Evolutionary conservation across 2,797 vertebrate genomes (phyloP).

Genomic region (Eremophila alpestris): DNA sequence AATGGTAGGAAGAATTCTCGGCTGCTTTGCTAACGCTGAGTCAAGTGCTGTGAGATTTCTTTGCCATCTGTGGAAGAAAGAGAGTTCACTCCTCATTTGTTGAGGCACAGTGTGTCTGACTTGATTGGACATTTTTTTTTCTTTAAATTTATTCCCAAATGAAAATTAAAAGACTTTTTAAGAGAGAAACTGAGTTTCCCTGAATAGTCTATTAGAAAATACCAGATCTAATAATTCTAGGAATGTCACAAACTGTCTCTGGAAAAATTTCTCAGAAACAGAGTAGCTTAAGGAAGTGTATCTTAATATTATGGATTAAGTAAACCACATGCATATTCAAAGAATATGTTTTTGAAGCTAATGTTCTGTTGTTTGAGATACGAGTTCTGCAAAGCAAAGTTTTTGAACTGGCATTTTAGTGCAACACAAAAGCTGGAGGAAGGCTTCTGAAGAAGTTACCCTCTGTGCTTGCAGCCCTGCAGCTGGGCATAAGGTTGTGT

Average conservation of each 20-base stretch:
- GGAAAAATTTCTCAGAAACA: conserved; percentile 55
- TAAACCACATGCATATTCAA: conserved; percentile 10
- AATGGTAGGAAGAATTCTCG: not conserved
- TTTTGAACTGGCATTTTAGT: conserved; percentile 1
- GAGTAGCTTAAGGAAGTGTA: conserved; percentile 55
- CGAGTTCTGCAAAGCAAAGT: conserved; percentile 31
- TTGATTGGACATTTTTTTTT: not conserved
- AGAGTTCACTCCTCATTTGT: not conserved
- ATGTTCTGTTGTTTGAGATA: conserved; percentile 10
- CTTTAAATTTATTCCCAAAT: conserved; percentile 19
- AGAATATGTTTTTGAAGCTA: conserved; percentile 39
- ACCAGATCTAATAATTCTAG: conserved; percentile 14
- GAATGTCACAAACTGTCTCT: conserved; percentile 24
- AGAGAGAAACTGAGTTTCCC: conserved; percentile 7
- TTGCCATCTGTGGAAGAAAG: not conserved
- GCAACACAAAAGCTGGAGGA: not conserved
- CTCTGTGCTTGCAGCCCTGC: conserved; percentile 16
- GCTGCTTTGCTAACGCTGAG: conserved; percentile 20
- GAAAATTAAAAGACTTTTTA: conserved; percentile 14
- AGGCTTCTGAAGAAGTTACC: not conserved
- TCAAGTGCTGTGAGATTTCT: conserved; percentile 12
- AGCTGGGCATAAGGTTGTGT: not conserved
- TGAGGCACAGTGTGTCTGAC: not conserved
- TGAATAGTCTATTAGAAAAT: not conserved
- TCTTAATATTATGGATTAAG: conserved; percentile 41